These are phyloP conservation scores for Chydorus sphaericus DNA, from an alignment of 2,888 invertebrate species.

Conservation along the genomic window DNA sequence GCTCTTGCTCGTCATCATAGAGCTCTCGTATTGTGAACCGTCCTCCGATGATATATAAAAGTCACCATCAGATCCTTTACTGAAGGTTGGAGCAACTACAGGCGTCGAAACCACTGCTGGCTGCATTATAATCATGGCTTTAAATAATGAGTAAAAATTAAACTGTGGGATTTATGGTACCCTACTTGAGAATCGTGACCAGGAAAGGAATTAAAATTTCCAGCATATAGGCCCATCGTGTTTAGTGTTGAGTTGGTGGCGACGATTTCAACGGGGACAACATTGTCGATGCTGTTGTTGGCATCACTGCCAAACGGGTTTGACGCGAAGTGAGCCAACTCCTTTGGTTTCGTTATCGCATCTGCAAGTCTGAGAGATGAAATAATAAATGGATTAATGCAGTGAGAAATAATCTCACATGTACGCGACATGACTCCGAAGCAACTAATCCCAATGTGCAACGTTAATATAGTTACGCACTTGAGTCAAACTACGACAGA, in stretches of 20 bases:
- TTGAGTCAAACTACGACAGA: conserved; percentile 91
- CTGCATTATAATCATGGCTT: too few relatives aligned
- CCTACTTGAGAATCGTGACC: conserved; percentile 9
- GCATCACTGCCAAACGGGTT: conserved; percentile 96
- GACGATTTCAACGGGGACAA: conserved; percentile 15
- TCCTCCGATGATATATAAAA: conserved; percentile 20
- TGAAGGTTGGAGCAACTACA: not conserved
- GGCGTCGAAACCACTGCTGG: too few relatives aligned
- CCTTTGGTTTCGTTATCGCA: conserved; percentile 91
- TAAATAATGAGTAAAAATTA: too few relatives aligned
- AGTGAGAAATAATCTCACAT: too few relatives aligned
- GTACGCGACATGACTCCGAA: too few relatives aligned
- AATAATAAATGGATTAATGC: conserved; percentile 11
- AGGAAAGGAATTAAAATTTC: conserved; percentile 13
- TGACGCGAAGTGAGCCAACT: conserved; percentile 89
- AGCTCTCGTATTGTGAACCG: conserved; percentile 63
- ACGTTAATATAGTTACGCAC: conserved; percentile 38
- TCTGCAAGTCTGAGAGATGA: conserved; percentile 32
- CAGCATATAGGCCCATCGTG: not conserved
- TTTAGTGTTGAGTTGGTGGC: not conserved
- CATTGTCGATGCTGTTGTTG: conserved; percentile 54
- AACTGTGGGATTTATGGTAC: not conserved
- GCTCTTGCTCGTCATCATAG: conserved; percentile 73
- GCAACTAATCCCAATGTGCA: too few relatives aligned
- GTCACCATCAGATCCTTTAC: conserved; percentile 19